Evolutionary conservation across 2,113 vertebrate species (phyloP), one percentile per base, ranked within the genome.

Genomic region (Protomyctophum bolini): DNA sequence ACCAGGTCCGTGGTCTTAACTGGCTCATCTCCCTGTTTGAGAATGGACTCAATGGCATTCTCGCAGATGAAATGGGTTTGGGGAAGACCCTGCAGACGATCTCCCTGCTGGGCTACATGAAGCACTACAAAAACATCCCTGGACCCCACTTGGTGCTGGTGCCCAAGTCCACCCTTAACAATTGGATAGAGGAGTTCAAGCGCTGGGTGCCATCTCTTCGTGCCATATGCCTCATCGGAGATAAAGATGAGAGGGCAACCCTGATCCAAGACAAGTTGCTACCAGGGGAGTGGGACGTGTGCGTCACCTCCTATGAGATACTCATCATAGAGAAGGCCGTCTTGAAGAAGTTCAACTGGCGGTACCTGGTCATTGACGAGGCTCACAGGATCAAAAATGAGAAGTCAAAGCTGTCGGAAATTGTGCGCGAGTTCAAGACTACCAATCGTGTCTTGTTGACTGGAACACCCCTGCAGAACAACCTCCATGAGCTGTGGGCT

Each of bases 161-260:
- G 83, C 98, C 98, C 6, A 99, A 99, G 83, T 99, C 97, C 83
- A 99, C 98, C 14, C 93, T 99, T 29, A 97, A 98, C 84, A 99
- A 99, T 91, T 99, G 98, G 98, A 99, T 99, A 97, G 97, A 94
- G 61, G 97, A 99, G 82, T 98, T 99, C 85, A 98, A 98, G 87
- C 93, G 97, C 93, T 99, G 98, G 98, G 97, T 99, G 0, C 98
- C 98, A 10, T 98, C 98, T 0, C 95, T 99, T 54, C 91, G 95
- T 15, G 97, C 97, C 0, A 95, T 99, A 68, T 99, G 97, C 76
- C 94, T 99, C 82, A 99, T 98, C 0, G 98, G 98, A 59, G 95
- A 96, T 90, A 91, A 97, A 86, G 95, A 98, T 4, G 90, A 99
- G 84, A 92, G 98, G 90, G 98, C 92, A 73, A 96, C 97, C 57